These are phyloP conservation scores for Heliconius eleuchia DNA, from an alignment of 1,140 invertebrate species.

Conservation along the genomic window DNA sequence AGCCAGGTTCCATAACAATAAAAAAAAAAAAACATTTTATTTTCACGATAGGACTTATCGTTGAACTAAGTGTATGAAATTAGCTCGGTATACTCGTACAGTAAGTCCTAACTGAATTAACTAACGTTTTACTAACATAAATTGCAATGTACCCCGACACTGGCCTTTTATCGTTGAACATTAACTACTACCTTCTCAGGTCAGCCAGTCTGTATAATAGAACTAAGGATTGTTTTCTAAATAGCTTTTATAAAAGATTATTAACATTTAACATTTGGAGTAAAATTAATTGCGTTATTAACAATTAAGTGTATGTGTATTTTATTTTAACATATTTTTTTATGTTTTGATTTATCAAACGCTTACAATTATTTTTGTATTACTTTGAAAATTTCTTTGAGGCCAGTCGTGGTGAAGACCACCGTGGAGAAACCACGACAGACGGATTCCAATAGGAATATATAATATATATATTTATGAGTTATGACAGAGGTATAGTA, in stretches of 20 bases:
- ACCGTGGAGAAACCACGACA: too few species aligned
- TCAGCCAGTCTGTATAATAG: constrained; percentile 11
- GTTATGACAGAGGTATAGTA: too few species aligned
- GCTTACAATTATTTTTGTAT: too few species aligned
- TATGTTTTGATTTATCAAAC: background rate
- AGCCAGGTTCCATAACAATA: background rate
- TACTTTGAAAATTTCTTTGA: too few species aligned
- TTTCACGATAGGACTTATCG: constrained; percentile 15
- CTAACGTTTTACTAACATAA: constrained; percentile 36
- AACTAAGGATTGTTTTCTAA: constrained; percentile 4
- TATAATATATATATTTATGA: too few species aligned
- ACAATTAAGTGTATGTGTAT: too few species aligned
- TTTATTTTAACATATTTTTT: background rate
- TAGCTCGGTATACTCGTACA: constrained; percentile 26
- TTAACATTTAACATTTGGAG: background rate
- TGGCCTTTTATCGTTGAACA: constrained; percentile 32
- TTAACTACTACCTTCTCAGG: constrained; percentile 33
- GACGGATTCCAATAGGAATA: too few species aligned
- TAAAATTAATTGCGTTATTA: background rate
- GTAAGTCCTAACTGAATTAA: constrained; percentile 31
- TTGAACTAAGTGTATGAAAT: constrained; percentile 23
- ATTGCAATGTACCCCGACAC: constrained; percentile 32
- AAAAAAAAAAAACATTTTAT: constrained; percentile 7
- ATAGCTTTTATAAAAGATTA: background rate
- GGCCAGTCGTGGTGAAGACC: too few species aligned